These are phyloP conservation scores for Chunga burmeisteri DNA, from an alignment of 2,113 vertebrate species.

Conservation along the genomic window DNA sequence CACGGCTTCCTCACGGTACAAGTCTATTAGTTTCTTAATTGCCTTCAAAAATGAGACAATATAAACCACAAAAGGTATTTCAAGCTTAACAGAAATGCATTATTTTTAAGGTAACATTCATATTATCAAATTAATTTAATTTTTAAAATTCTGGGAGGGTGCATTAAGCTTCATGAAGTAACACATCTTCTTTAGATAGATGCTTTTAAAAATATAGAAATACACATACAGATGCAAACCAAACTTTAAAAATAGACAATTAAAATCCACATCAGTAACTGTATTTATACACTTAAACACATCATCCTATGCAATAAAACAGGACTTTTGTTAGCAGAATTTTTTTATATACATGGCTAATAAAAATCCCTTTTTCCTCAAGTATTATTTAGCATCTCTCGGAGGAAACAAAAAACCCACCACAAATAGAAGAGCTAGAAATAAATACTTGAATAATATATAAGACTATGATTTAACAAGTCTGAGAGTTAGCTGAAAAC, in stretches of 20 bases:
- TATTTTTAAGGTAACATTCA: not conserved
- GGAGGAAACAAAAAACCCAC: not conserved
- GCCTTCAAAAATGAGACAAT: constrained; percentile 11
- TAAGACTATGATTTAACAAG: not conserved
- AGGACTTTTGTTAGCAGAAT: not conserved
- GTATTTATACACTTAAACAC: not conserved
- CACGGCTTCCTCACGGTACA: not conserved
- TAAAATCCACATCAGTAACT: not conserved
- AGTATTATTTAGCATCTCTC: not conserved
- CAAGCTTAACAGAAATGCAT: constrained; percentile 16
- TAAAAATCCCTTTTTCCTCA: not conserved
- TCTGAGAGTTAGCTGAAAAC: not conserved
- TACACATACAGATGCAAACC: not conserved
- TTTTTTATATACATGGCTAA: not conserved
- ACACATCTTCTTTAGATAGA: not conserved
- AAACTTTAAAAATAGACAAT: not conserved
- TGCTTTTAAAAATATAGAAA: not conserved
- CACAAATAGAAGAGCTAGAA: not conserved
- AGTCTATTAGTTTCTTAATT: not conserved
- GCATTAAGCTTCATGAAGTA: not conserved
- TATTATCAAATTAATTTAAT: not conserved
- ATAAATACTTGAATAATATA: not conserved
- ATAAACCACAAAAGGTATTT: constrained; percentile 11
- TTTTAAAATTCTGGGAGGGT: not conserved
- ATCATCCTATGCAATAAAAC: not conserved